Percentiles rank a stretch among this genome's conserved stretches.
phyloP scores from a whole-genome alignment of 2,888 invertebrate genomes.

The Cephus pygmeus region DNA sequence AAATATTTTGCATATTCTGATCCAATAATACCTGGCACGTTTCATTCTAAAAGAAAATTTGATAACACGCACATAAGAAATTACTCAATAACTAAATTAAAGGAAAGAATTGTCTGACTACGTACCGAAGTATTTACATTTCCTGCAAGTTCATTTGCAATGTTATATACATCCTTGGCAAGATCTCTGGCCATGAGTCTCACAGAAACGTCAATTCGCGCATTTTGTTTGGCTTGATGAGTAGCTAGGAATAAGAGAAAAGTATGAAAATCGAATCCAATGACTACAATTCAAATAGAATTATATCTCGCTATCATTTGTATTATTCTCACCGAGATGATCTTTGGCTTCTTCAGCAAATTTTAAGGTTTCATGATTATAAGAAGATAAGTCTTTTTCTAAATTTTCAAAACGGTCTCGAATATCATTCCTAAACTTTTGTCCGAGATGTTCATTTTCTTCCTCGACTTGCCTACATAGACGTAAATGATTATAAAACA shows the following conservation, averaged over 20 bases:
- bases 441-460: constrained; percentile 50
- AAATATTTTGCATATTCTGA: constrained; percentile 36
- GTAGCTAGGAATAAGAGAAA: constrained; percentile 30
- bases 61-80: neutral
- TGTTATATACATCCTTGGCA: constrained; percentile 31
- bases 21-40: constrained; percentile 47
- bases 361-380: constrained; percentile 45
- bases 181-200: constrained; percentile 43
- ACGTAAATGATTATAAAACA: neutral
- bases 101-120: constrained; percentile 2
- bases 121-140: constrained; percentile 45
- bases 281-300: neutral
- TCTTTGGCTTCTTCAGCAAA: constrained; percentile 48
- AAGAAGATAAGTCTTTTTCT: constrained; percentile 45
- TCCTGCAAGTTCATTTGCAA: constrained; percentile 36
- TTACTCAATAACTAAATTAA: neutral
- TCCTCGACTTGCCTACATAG: constrained; percentile 49
- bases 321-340: constrained; percentile 34
- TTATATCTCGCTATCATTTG: neutral
- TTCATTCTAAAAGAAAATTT: constrained; percentile 37
- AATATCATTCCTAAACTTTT: constrained; percentile 49
- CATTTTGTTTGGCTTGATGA: constrained; percentile 30
- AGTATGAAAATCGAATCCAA: neutral
- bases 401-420: constrained; percentile 42
- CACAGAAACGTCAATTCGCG: constrained; percentile 40